Evolutionary conservation across 2,797 vertebrate genomes (phyloP), one percentile per base, ranked within the genome.

Genomic region (Micropoecilia bifurca): DNA sequence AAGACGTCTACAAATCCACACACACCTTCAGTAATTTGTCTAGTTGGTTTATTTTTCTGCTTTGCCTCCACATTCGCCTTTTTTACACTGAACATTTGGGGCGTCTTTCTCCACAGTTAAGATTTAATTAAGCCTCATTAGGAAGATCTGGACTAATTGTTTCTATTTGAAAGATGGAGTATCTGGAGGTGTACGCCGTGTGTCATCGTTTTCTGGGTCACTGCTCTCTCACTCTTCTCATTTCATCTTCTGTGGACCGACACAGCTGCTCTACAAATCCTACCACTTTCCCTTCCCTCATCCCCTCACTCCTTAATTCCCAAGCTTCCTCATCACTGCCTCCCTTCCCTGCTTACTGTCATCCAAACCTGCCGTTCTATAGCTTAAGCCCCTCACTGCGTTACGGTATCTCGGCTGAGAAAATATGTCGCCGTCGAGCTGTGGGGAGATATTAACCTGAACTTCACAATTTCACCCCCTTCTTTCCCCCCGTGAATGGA

Each of bases 111-210:
- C 90, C 88, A 91, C 89, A 90, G 89, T 93, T 95, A 83, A 94
- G 87, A 94, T 94, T 95, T 94, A 94, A 95, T 96, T 95, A 94
- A 90, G 90, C 92, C 92, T 93, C 92, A 94, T 96, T 95, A 95
- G 85, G 90, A 80, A 90, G 93, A 96, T 96, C 95, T 96, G 94
- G 95, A 96, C 95, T 96, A 96, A 96, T 96, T 96, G 96, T 95
- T 96, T 96, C 95, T 96, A 96, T 96, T 96, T 96, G 94, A 96
- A 95, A 91, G 93, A 87, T 86, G 88, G 75, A 79, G 91, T 90
- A 90, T 95, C 93, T 91, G 83, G 88, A 93, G 93, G 93, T 95
- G 92, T 88, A 84, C 63, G 53, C 81, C 78, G 90, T 88, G 88
- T 91, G 90, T 85, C 89, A 77, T 86, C 76, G 75, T 87, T 96